phyloP scores from a whole-genome alignment of 2,797 vertebrate genomes.

The Epinephelus awoara region DNA sequence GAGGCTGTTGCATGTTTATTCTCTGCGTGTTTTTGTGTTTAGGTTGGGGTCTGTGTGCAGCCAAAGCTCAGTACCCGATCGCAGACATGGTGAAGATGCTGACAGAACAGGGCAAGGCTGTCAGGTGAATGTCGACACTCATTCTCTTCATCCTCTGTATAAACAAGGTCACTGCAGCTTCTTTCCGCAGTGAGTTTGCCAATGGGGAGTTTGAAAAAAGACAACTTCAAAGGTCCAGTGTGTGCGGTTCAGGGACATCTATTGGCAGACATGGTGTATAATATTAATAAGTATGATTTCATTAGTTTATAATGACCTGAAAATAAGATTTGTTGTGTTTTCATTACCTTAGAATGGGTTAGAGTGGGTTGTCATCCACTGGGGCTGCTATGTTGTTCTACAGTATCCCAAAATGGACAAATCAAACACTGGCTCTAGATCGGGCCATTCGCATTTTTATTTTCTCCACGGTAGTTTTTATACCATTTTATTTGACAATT shows the following conservation, averaged over 20 bases:
- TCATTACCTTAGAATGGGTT: too few relatives aligned
- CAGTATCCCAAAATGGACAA: too few relatives aligned
- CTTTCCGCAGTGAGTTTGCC: not conserved
- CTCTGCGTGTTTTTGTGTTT: constrained; percentile 33
- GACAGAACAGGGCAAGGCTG: constrained; percentile 85
- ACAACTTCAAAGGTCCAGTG: not conserved
- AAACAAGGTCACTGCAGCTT: not conserved
- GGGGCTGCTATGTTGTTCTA: too few relatives aligned
- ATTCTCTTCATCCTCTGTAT: not conserved
- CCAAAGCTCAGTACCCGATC: constrained; percentile 90
- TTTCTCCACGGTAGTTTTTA: not conserved
- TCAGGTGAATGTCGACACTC: constrained; percentile 76
- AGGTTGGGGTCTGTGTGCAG: constrained; percentile 90
- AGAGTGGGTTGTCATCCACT: too few relatives aligned
- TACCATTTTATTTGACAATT: not conserved
- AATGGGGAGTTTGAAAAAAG: not conserved
- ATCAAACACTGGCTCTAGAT: too few relatives aligned
- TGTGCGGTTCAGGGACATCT: too few relatives aligned
- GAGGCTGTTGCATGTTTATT: constrained; percentile 4
- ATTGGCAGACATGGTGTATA: too few relatives aligned
- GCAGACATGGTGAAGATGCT: constrained; percentile 91
- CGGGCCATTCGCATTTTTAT: too few relatives aligned
- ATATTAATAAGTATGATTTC: too few relatives aligned
- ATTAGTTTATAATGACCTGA: too few relatives aligned
- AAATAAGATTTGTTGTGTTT: too few relatives aligned